phyloP scores from a whole-genome alignment of 2,113 vertebrate species.

The Pollachius pollachius region DNA sequence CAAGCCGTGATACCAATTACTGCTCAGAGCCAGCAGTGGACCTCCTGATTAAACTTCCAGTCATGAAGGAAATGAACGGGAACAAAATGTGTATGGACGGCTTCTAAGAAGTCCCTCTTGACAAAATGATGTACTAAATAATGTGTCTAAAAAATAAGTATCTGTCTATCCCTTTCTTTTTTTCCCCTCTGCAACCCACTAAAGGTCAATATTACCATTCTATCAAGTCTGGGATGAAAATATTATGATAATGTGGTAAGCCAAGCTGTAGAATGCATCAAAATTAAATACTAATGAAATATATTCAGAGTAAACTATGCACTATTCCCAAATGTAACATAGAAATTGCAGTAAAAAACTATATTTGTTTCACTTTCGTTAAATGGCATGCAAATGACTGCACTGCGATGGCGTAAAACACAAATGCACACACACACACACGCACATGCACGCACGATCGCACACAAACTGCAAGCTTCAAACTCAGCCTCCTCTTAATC shows the following conservation, averaged over 20 bases:
- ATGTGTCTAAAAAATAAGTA: not conserved
- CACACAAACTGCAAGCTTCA: not conserved
- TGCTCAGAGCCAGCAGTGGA: not conserved
- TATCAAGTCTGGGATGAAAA: slow-evolving; percentile 47
- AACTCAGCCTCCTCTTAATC: not conserved
- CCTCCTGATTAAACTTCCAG: slow-evolving; percentile 11
- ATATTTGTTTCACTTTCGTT: slow-evolving; percentile 10
- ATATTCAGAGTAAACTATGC: slow-evolving; percentile 29
- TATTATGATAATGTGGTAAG: slow-evolving; percentile 58
- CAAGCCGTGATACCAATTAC: slow-evolving; percentile 11
- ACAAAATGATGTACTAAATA: too few relatives aligned
- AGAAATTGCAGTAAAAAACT: slow-evolving; percentile 5
- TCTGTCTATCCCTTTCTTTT: not conserved
- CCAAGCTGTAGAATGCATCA: slow-evolving; percentile 33
- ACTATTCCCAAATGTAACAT: slow-evolving; percentile 5
- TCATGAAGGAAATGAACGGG: slow-evolving; percentile 35
- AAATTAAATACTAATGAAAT: slow-evolving; percentile 33
- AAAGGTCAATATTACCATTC: slow-evolving; percentile 68
- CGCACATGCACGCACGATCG: slow-evolving; percentile 1
- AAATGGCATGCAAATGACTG: not conserved
- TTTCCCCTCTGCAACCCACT: slow-evolving; percentile 5
- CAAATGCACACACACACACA: not conserved
- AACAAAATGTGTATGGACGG: slow-evolving; percentile 25
- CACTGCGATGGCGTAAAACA: too few relatives aligned
- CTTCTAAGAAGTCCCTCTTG: too few relatives aligned